Evolutionary conservation across 2,888 invertebrate species (phyloP), one percentile per base, ranked within the genome.

Genomic region (Melikaiella ostensackeni): DNA sequence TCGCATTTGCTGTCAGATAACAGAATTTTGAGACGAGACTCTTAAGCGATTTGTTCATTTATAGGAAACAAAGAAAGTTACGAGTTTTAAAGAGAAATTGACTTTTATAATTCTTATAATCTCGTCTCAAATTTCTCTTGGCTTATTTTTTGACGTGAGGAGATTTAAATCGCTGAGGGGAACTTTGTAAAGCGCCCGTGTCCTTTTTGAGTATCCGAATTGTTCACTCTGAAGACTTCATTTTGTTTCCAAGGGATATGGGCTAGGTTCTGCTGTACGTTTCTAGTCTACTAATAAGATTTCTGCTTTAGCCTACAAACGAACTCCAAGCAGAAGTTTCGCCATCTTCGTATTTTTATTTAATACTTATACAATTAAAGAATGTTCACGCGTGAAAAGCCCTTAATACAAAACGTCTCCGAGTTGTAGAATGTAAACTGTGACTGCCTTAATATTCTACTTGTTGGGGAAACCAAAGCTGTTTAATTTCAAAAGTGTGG

Each of bases 271-370:
- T 66, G 66, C 66, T 66, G 46, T 27, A 46, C 27, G 66, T 66
- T 66, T 66, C 66, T 66, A 66, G 66, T 66, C 66, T 66, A 46
- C 46, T 66, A 46, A 66, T 66, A 46, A 63, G 63, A 63, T 66
- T 66, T 66, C 46, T 42, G 46, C 66, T 66, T 66, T 46, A 66
- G 66, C 66, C 66, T 66, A 66, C 46, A 66, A 27, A 66, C 42
- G 38, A 66, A 66, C 66, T 66, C 66, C 42, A 66, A 46, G 66
- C 66, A 46, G 66, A 66, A 66, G 66, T 66, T 66, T 66, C 66
- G 66, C 66, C 66, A 66, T 66, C 66, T 66, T 66, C 19, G 66
- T 66, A 66, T 66, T 66, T 46, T 66, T 66, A 66, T 66, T 66
- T 66, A 46, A 66, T 30, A 66, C 42, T 66, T 66, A 66, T 46